Evolutionary conservation across 2,113 vertebrate genomes (phyloP).

Genomic region (human (Homo sapiens)): DNA sequence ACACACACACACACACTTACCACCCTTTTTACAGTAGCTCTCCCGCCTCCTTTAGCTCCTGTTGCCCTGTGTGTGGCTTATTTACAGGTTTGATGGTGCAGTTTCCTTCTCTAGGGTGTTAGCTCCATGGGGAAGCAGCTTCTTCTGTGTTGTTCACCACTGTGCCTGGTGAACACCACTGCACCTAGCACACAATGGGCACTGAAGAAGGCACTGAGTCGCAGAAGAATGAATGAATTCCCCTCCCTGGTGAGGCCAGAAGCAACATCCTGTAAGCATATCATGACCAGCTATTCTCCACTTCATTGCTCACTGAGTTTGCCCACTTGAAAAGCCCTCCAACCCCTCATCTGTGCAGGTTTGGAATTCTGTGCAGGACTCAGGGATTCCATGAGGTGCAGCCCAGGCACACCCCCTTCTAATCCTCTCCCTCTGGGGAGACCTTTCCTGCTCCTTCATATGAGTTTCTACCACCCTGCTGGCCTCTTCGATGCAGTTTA

Average conservation of each 20-base stretch:
- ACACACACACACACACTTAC: not conserved
- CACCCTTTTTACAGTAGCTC: not conserved
- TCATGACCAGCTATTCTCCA: too few species aligned
- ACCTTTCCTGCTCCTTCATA: not conserved
- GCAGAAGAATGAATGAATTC: not conserved
- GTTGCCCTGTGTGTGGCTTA: not conserved
- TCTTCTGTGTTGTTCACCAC: not conserved
- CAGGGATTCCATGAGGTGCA: not conserved
- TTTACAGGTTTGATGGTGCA: not conserved
- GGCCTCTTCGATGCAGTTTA: not conserved
- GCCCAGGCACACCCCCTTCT: not conserved
- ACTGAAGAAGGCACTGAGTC: not conserved
- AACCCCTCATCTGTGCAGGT: fast-evolving
- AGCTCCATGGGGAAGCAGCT: not conserved
- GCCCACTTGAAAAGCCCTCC: not conserved
- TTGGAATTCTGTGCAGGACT: not conserved
- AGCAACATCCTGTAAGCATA: not conserved
- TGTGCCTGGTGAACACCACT: too few species aligned
- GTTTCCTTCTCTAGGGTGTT: not conserved
- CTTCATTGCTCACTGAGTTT: not conserved
- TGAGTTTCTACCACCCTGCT: not conserved
- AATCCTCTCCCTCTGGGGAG: not conserved
- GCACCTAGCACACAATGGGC: not conserved
- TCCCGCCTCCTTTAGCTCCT: not conserved
- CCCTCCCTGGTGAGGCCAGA: not conserved